These are phyloP conservation scores for Henicopernis longicauda DNA, from an alignment of 2,113 vertebrate genomes.

Conservation along the genomic window DNA sequence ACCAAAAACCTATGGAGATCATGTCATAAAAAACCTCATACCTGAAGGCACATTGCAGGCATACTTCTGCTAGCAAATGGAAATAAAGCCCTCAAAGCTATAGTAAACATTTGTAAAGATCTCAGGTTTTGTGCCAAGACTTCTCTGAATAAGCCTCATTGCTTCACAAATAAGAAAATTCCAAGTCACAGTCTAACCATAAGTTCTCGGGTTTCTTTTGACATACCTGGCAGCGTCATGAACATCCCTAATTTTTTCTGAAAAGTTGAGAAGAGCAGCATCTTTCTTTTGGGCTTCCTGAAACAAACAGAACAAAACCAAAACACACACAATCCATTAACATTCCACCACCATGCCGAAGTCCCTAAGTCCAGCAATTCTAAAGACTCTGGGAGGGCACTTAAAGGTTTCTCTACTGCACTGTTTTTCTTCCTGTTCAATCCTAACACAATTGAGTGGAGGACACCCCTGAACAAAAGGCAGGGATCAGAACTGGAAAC, in stretches of 20 bases:
- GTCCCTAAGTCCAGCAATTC: neutral
- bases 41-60: slow-evolving; percentile 35
- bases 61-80: slow-evolving; percentile 19
- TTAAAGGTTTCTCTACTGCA: neutral
- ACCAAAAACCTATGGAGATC: neutral
- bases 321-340: slow-evolving; percentile 49
- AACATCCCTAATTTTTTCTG: slow-evolving; percentile 86
- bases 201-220: neutral
- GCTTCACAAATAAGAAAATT: neutral
- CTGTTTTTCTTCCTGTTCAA: neutral
- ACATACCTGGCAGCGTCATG: slow-evolving; percentile 89
- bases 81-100: slow-evolving; percentile 46
- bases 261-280: slow-evolving; percentile 83
- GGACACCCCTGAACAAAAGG: neutral
- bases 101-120: slow-evolving; percentile 28
- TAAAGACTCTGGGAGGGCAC: neutral
- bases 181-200: neutral
- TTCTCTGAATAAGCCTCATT: neutral
- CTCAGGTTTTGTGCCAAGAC: neutral
- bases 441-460: neutral
- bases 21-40: neutral
- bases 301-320: slow-evolving; percentile 63
- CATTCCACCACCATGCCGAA: slow-evolving; percentile 14
- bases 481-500: neutral
- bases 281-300: slow-evolving; percentile 98